Conservation (phyloP, 2,888 invertebrate species). For the Nephrotoma guestfalica region DNA sequence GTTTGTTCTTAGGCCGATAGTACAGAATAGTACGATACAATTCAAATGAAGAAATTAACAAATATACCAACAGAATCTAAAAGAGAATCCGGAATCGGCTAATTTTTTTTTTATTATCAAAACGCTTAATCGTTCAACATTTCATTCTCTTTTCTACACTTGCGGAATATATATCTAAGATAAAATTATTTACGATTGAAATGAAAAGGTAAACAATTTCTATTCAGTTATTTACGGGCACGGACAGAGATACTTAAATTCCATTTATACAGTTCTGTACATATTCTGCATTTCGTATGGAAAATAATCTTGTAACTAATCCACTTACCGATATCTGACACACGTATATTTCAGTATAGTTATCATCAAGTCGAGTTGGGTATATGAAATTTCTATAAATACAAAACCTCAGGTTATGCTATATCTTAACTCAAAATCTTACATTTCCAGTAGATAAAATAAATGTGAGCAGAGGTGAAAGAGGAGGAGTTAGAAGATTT, state of each 20-base stretch:
- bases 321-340: no score
- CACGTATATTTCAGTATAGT: no score
- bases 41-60: background rate
- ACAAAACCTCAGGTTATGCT: no score
- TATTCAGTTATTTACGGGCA: background rate
- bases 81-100: background rate
- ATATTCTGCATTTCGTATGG: no score
- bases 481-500: no score
- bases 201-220: background rate
- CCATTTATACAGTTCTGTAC: background rate
- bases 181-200: background rate
- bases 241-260: background rate
- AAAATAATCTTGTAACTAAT: no score
- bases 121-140: background rate
- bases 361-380: no score
- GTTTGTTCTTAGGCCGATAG: background rate
- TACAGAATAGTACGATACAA: background rate
- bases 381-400: no score
- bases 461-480: no score
- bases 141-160: background rate
- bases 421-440: no score
- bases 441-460: no score
- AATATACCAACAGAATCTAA: background rate
- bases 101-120: background rate
- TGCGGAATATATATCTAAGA: background rate